Evolutionary conservation across 1,140 invertebrate species (phyloP).

Genomic region (Babylonia areolata): DNA sequence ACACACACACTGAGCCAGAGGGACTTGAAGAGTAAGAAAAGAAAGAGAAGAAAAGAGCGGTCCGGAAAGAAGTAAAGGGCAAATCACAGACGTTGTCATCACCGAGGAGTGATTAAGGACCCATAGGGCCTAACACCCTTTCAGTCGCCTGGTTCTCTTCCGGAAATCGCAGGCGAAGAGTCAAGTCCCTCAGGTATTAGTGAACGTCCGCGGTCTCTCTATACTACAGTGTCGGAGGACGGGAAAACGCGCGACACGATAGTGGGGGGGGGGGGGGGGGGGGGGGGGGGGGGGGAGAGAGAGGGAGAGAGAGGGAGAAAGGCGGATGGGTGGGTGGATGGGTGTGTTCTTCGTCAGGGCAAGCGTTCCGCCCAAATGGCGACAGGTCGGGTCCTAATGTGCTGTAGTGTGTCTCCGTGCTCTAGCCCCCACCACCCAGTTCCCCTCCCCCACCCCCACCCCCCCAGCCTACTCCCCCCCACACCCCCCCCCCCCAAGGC

Average conservation of each 20-base stretch:
- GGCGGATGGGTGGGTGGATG: too few relatives aligned
- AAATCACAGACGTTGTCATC: not conserved
- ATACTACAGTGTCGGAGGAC: not conserved
- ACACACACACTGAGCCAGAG: not conserved
- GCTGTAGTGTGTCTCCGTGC: not conserved
- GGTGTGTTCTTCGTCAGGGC: not conserved
- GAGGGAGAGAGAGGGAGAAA: too few relatives aligned
- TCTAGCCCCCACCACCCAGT: too few relatives aligned
- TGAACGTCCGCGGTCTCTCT: too few relatives aligned
- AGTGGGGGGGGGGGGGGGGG: too few relatives aligned
- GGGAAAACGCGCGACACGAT: not conserved
- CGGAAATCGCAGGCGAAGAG: not conserved
- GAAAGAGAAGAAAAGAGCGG: not conserved
- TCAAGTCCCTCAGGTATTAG: not conserved
- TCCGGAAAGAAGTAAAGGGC: not conserved
- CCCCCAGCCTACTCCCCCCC: too few relatives aligned
- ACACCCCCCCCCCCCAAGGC: too few relatives aligned
- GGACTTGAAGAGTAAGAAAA: too few relatives aligned
- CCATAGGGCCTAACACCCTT: too few relatives aligned
- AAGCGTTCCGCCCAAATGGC: constrained; percentile 18
- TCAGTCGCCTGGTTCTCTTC: too few relatives aligned
- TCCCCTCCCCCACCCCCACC: too few relatives aligned
- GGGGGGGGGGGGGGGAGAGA: too few relatives aligned
- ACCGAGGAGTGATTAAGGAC: not conserved
- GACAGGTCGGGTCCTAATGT: constrained; percentile 21